These are phyloP conservation scores for Porites evermanni DNA, from an alignment of 92 coral and sea anemone genomes.

Conservation along the genomic window DNA sequence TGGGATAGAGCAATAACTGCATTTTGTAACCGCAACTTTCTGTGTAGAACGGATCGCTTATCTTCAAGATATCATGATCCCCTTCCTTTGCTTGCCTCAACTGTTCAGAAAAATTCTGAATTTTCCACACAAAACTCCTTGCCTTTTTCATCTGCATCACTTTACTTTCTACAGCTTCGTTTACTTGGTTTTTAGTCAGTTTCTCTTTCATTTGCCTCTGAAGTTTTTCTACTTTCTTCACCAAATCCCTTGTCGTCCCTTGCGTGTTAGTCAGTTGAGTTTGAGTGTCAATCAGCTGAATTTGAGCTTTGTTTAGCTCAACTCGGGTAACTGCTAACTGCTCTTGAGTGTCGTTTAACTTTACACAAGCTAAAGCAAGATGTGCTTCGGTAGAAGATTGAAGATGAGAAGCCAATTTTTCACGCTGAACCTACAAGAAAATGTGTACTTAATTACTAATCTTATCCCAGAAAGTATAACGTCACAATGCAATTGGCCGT, in stretches of 20 bases:
- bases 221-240: neutral
- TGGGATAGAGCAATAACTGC: conserved; percentile 9
- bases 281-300: neutral
- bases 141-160: conserved; percentile 19
- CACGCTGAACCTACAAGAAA: conserved; percentile 8
- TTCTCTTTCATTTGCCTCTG: neutral
- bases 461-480: neutral
- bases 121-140: conserved; percentile 48
- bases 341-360: neutral
- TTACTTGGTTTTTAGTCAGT: neutral
- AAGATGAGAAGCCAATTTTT: neutral
- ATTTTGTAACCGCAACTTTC: conserved; percentile 54
- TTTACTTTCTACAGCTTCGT: conserved; percentile 13
- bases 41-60: conserved; percentile 52
- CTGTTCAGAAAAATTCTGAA: conserved; percentile 5
- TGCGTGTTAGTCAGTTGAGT: neutral
- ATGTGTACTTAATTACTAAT: too few relatives aligned
- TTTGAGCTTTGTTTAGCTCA: neutral
- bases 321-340: neutral
- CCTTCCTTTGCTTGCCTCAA: conserved; percentile 11
- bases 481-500: too few relatives aligned
- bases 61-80: neutral
- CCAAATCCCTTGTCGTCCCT: neutral
- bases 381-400: neutral
- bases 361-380: conserved; percentile 7